A percentile compares a stretch with the other conserved stretches of the same genome.
These are phyloP conservation scores for Dugesia japonica DNA, from an alignment of 2,888 invertebrate species.

Conservation along the genomic window DNA sequence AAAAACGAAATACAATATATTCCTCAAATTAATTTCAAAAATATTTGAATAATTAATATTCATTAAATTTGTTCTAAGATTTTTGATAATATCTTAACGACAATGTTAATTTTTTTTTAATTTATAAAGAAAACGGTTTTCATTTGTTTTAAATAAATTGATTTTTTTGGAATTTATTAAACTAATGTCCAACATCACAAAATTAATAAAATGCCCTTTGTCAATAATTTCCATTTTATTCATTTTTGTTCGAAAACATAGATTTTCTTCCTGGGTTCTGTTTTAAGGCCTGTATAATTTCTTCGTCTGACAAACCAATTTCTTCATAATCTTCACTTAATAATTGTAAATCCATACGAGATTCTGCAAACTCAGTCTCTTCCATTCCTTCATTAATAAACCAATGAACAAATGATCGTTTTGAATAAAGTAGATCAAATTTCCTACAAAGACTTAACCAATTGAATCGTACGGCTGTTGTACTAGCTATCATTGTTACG, in stretches of 20 bases:
- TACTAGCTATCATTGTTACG: constrained; percentile 45
- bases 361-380: constrained; percentile 28
- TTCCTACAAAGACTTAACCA: constrained; percentile 41
- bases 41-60: background rate
- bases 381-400: constrained; percentile 35
- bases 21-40: background rate
- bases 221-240: no score
- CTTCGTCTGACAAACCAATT: constrained; percentile 21
- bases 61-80: background rate
- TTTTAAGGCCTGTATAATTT: background rate
- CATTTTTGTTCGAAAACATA: background rate
- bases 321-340: constrained; percentile 36
- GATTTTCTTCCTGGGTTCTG: background rate
- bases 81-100: background rate
- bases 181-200: background rate
- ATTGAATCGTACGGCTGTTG: constrained; percentile 47
- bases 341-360: constrained; percentile 37
- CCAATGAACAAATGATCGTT: constrained; percentile 39
- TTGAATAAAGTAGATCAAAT: constrained; percentile 36
- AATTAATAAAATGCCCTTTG: no score
- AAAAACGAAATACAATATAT: background rate
- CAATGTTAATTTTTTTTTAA: background rate
- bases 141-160: constrained; percentile 2
- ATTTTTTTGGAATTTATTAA: background rate
- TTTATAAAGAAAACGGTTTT: background rate